These are phyloP conservation scores for Copsychus sechellarum DNA, from an alignment of 2,113 vertebrate species.

Conservation along the genomic window DNA sequence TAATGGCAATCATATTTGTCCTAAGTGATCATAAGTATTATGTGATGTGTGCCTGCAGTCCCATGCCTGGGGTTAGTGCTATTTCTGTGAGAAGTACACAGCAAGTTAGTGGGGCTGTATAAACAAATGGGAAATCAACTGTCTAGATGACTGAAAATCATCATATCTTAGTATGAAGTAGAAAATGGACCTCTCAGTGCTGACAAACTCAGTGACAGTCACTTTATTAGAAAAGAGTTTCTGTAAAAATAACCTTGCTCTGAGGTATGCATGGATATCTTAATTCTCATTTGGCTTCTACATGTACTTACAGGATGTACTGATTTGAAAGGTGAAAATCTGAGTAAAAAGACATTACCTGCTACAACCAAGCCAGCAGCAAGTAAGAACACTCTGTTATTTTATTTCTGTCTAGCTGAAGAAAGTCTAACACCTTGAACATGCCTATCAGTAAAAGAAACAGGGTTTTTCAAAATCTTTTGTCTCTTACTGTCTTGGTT, in stretches of 20 bases:
- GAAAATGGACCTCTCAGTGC: not conserved
- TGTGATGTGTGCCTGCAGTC: not conserved
- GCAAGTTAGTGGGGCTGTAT: not conserved
- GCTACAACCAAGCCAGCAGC: not conserved
- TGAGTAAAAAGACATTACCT: not conserved
- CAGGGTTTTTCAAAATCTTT: not conserved
- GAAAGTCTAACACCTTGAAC: not conserved
- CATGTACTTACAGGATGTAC: not conserved
- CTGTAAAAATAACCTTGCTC: not conserved
- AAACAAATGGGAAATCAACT: not conserved
- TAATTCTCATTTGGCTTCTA: not conserved
- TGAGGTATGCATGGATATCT: not conserved
- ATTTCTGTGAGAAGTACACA: not conserved
- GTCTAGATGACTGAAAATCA: not conserved
- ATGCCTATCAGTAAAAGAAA: not conserved
- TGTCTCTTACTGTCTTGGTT: not conserved
- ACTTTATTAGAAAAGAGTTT: not conserved
- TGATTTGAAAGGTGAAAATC: not conserved
- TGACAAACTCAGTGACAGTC: not conserved
- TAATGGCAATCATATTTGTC: not conserved
- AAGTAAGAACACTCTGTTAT: not conserved
- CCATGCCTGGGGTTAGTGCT: not conserved
- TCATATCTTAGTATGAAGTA: not conserved
- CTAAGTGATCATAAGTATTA: not conserved
- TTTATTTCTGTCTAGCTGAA: not conserved